Percentiles rank a stretch among this genome's conserved stretches.
Evolutionary conservation across 2,113 vertebrate species (phyloP).

Genomic region (Rissa tridactyla): DNA sequence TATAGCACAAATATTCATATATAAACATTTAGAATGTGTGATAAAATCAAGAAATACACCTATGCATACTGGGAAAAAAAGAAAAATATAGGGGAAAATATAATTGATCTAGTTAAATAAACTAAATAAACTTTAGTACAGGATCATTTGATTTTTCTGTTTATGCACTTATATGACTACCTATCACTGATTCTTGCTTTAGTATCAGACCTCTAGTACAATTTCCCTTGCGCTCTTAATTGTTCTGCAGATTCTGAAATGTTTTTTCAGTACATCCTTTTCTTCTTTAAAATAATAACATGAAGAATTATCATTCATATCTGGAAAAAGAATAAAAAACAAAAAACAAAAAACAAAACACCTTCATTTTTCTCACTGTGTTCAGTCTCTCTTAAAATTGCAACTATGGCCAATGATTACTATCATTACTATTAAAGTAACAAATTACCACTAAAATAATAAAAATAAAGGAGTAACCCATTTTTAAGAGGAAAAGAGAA

Average conservation of each 20-base stretch:
- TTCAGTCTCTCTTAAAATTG: background rate
- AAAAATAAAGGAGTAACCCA: background rate
- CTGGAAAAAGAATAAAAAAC: background rate
- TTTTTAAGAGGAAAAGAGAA: background rate
- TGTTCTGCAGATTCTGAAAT: background rate
- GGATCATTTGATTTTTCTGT: background rate
- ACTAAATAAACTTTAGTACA: background rate
- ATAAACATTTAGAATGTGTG: background rate
- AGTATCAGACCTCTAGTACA: background rate
- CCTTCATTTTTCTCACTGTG: background rate
- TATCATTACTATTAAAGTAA: background rate
- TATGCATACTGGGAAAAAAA: background rate
- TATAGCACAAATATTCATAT: background rate
- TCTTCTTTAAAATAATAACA: background rate
- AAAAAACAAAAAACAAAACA: too few species aligned
- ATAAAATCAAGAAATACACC: background rate
- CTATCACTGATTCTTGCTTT: fast-evolving
- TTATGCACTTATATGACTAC: background rate
- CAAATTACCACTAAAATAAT: background rate
- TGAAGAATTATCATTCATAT: background rate
- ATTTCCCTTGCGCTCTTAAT: background rate
- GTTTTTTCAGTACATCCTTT: background rate
- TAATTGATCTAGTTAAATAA: background rate
- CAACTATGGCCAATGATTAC: background rate
- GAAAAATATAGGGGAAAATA: background rate